Conservation (phyloP, 1,140 invertebrate species). For the Nylanderia fulva region DNA sequence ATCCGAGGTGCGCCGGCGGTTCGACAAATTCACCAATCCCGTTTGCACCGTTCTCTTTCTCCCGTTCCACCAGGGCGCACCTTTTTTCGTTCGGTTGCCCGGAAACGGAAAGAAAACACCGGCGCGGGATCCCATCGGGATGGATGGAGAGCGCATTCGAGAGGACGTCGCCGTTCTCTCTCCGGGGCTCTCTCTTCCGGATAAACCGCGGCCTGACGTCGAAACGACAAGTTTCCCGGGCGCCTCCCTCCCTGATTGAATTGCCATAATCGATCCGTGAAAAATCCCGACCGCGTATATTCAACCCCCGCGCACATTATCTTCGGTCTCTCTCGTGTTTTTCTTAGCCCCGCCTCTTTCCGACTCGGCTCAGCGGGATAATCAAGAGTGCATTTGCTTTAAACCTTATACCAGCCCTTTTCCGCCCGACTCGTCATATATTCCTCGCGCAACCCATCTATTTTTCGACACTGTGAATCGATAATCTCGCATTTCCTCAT, state of each 20-base stretch:
- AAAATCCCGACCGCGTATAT: conserved; percentile 74
- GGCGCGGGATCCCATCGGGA: conserved; percentile 61
- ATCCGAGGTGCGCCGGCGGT: conserved; percentile 3
- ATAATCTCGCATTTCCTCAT: neutral
- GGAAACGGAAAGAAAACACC: conserved; percentile 76
- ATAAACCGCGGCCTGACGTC: conserved; percentile 68
- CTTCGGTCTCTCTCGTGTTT: conserved; percentile 11
- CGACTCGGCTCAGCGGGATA: conserved; percentile 45
- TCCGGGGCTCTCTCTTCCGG: conserved; percentile 40
- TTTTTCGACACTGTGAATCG: conserved; percentile 29
- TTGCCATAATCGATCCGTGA: conserved; percentile 76
- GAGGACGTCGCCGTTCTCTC: conserved; percentile 56
- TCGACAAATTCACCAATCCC: conserved; percentile 57
- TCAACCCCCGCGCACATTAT: conserved; percentile 66
- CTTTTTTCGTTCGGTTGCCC: conserved; percentile 53
- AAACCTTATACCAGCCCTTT: conserved; percentile 42
- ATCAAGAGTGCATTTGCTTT: conserved; percentile 63
- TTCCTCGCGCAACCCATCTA: conserved; percentile 7
- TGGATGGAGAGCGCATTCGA: conserved; percentile 75
- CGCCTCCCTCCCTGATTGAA: conserved; percentile 62
- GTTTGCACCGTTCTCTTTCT: conserved; percentile 20
- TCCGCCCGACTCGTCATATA: neutral
- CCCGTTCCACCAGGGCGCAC: conserved; percentile 7
- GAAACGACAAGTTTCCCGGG: conserved; percentile 73
- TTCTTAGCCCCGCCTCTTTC: conserved; percentile 18